Conservation (phyloP, 2,797 vertebrate genomes). For the Podarcis lilfordi region DNA sequence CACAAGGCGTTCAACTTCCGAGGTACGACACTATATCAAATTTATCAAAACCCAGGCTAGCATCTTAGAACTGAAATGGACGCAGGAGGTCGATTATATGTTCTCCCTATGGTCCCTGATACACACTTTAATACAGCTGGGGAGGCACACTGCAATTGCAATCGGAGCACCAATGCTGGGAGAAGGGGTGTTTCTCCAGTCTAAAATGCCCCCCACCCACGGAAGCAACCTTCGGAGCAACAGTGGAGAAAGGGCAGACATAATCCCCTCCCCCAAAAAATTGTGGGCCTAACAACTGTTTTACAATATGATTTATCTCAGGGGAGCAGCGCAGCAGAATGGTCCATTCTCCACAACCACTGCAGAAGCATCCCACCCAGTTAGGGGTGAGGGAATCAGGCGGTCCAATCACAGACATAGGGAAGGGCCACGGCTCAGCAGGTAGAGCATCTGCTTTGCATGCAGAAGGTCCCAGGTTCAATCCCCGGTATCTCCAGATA, state of each 20-base stretch:
- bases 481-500: too few species aligned
- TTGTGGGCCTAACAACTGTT: background rate
- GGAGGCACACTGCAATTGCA: background rate
- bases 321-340: background rate
- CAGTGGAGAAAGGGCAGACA: background rate
- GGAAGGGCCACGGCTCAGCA: too few species aligned
- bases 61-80: background rate
- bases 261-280: rapidly evolving
- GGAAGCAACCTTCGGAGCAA: background rate
- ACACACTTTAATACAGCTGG: background rate
- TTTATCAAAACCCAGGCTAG: background rate
- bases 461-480: too few species aligned
- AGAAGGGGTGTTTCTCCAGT: background rate
- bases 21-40: too few species aligned
- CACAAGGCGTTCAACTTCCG: too few species aligned
- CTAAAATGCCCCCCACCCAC: background rate
- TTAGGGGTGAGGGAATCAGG: background rate
- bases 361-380: background rate
- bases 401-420: background rate
- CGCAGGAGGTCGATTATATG: too few species aligned
- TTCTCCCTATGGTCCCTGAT: background rate
- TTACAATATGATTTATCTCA: background rate
- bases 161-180: background rate
- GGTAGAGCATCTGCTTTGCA: too few species aligned
- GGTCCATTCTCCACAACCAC: background rate